phyloP scores from a whole-genome alignment of 2,888 invertebrate species.

The Gymnoscelis rufifasciata region DNA sequence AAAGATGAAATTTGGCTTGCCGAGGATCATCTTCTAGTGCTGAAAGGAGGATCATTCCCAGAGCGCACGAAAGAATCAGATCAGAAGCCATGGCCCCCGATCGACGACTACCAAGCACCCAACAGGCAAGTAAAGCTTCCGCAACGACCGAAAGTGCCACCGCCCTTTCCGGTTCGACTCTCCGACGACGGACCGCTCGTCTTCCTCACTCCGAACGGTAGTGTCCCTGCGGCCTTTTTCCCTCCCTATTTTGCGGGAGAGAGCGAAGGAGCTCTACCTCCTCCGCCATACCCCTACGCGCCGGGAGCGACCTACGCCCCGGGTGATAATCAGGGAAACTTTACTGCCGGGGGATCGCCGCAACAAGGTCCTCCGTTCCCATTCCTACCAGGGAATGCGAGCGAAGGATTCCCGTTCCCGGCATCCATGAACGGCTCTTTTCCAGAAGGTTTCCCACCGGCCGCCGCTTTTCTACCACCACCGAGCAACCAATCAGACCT shows the following conservation, averaged over 20 bases:
- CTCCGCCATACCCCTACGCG: constrained; percentile 80
- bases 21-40: constrained; percentile 90
- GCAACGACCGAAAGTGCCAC: constrained; percentile 89
- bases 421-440: constrained; percentile 78
- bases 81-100: constrained; percentile 84
- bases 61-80: constrained; percentile 68
- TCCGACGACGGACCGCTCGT: constrained; percentile 91
- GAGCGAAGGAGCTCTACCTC: constrained; percentile 75
- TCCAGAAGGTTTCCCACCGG: constrained; percentile 77
- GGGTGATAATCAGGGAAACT: constrained; percentile 82
- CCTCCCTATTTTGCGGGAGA: constrained; percentile 82
- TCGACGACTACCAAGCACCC: constrained; percentile 91
- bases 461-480: constrained; percentile 81
- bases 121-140: constrained; percentile 91
- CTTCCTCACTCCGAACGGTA: constrained; percentile 89
- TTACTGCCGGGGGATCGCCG: constrained; percentile 83
- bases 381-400: constrained; percentile 80
- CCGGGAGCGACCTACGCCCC: constrained; percentile 75
- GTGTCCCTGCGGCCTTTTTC: constrained; percentile 84
- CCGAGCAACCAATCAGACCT: constrained; percentile 87
- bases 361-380: constrained; percentile 81
- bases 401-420: constrained; percentile 78
- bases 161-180: constrained; percentile 95
- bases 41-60: constrained; percentile 88
- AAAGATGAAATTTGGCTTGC: constrained; percentile 94